A percentile compares a stretch with the other conserved stretches of the same genome.
Evolutionary conservation across 2,888 invertebrate species (phyloP).

Genomic region (Operophtera brumata): DNA sequence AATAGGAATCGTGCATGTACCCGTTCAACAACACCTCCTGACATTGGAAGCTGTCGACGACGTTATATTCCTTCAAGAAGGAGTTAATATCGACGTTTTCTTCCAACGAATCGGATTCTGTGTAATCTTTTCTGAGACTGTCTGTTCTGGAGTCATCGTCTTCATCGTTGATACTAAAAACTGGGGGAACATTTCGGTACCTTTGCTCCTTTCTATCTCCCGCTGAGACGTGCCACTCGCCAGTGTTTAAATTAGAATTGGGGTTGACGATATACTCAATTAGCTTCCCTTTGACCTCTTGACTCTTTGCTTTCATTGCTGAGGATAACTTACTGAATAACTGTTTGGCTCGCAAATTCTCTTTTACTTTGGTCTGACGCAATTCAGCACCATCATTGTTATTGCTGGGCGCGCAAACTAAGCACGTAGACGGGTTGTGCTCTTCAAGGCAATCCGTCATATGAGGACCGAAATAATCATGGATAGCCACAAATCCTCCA

Average conservation of each 20-base stretch:
- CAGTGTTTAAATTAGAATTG: slow-evolving; percentile 78
- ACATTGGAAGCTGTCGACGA: slow-evolving; percentile 93
- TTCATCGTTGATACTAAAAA: slow-evolving; percentile 97
- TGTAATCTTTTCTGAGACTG: slow-evolving; percentile 56
- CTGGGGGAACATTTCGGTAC: slow-evolving; percentile 93
- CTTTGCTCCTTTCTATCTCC: slow-evolving; percentile 91
- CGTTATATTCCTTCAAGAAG: slow-evolving; percentile 91
- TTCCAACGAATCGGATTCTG: slow-evolving; percentile 82
- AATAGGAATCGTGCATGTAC: slow-evolving; percentile 92
- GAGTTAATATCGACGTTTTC: slow-evolving; percentile 90
- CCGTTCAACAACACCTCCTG: slow-evolving; percentile 95
- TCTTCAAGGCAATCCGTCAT: slow-evolving; percentile 91
- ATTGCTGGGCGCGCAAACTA: slow-evolving; percentile 86
- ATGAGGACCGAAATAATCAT: slow-evolving; percentile 90
- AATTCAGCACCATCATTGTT: slow-evolving; percentile 57
- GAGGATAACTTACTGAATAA: slow-evolving; percentile 91
- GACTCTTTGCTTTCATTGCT: slow-evolving; percentile 94
- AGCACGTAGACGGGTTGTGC: slow-evolving; percentile 89
- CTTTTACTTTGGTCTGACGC: slow-evolving; percentile 49
- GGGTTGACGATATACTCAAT: slow-evolving; percentile 97
- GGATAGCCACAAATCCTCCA: slow-evolving; percentile 93
- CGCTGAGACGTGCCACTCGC: slow-evolving; percentile 91
- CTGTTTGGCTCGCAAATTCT: slow-evolving; percentile 81
- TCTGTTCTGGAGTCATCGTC: slow-evolving; percentile 66
- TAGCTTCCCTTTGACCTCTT: slow-evolving; percentile 94